A percentile compares a stretch with the other conserved stretches of the same genome.
Conservation (phyloP, 2,888 invertebrate genomes). For the Tiliacea citrago region DNA sequence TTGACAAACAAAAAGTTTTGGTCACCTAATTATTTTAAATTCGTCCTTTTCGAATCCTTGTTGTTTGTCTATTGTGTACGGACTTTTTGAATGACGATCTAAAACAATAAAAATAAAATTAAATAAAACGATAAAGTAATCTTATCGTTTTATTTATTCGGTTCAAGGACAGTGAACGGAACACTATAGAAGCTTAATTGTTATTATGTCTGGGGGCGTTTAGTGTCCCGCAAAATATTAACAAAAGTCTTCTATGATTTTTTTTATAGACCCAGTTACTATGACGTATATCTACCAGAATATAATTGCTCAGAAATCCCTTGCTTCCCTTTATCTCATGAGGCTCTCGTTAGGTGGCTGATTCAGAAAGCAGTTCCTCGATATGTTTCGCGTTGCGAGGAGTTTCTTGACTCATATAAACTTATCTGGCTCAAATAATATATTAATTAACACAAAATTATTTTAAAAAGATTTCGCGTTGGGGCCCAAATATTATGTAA, state of each 20-base stretch:
- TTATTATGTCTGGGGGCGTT: background rate
- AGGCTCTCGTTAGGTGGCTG: background rate
- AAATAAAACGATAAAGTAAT: too few relatives aligned
- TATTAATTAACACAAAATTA: slow-evolving; percentile 37
- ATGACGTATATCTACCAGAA: background rate
- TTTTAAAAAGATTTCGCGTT: slow-evolving; percentile 31
- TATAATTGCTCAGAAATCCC: background rate
- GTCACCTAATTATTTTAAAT: background rate
- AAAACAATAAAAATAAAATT: background rate
- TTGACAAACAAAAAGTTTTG: background rate
- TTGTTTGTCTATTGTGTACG: too few relatives aligned
- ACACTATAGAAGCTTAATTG: background rate
- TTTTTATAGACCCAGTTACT: background rate
- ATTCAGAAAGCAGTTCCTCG: background rate
- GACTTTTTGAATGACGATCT: too few relatives aligned
- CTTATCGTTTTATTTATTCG: background rate
- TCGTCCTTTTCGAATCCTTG: background rate
- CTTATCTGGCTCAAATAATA: slow-evolving; percentile 32
- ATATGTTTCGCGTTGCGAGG: too few relatives aligned
- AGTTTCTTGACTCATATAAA: background rate
- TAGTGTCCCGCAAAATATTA: background rate
- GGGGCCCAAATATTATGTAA: slow-evolving; percentile 39
- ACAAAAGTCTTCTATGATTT: background rate
- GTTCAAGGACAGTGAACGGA: background rate
- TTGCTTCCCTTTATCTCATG: background rate